Conservation (phyloP, 1,140 invertebrate species). For the Macrocentrus cingulum region DNA sequence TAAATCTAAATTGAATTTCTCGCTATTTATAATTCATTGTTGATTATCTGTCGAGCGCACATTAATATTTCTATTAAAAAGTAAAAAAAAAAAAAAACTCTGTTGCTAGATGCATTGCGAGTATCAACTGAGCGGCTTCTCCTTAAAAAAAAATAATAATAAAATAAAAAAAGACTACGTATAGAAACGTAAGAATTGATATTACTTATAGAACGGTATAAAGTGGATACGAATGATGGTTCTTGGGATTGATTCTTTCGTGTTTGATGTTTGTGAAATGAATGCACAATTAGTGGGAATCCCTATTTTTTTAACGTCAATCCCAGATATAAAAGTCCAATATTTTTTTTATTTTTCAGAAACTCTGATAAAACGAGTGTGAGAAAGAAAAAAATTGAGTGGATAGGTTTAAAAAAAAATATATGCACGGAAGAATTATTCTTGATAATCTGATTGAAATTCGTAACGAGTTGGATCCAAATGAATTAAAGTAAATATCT, state of each 20-base stretch:
- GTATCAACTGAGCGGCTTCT: slow-evolving; percentile 3
- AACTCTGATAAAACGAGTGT: neutral
- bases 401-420: neutral
- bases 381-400: neutral
- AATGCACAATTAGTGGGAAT: neutral
- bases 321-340: neutral
- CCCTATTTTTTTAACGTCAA: slow-evolving; percentile 8
- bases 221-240: slow-evolving; percentile 2
- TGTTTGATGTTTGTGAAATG: neutral
- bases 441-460: slow-evolving; percentile 10
- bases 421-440: slow-evolving; percentile 14
- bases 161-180: slow-evolving; percentile 11
- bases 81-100: no score
- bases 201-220: slow-evolving; percentile 4
- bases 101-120: neutral
- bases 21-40: no score
- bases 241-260: slow-evolving; percentile 11
- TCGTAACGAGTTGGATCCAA: slow-evolving; percentile 3
- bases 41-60: no score
- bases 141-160: slow-evolving; percentile 1
- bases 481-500: slow-evolving; percentile 17
- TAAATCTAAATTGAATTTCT: no score
- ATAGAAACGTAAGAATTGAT: slow-evolving; percentile 3
- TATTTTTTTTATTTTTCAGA: slow-evolving; percentile 5
- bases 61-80: no score